These are phyloP conservation scores for Elmis aenea DNA, from an alignment of 2,888 invertebrate genomes.

Conservation along the genomic window DNA sequence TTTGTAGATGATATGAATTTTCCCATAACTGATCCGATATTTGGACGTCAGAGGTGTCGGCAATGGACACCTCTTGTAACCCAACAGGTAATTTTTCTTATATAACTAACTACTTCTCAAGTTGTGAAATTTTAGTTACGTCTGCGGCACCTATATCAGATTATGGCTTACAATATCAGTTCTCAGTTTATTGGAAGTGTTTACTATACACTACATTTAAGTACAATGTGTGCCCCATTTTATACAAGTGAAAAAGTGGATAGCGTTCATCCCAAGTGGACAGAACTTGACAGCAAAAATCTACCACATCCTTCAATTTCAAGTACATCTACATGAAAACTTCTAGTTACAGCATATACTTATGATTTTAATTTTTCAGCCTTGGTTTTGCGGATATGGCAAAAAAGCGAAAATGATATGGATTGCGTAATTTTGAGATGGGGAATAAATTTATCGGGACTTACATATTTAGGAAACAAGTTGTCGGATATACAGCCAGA, in stretches of 20 bases:
- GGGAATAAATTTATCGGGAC: constrained; percentile 80
- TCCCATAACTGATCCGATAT: constrained; percentile 45
- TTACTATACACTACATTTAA: constrained; percentile 76
- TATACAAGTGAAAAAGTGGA: constrained; percentile 75
- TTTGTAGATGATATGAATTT: constrained; percentile 41
- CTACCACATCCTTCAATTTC: constrained; percentile 49
- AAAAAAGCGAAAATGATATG: constrained; percentile 34
- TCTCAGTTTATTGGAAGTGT: constrained; percentile 52
- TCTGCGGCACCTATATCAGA: constrained; percentile 72
- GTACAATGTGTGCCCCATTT: constrained; percentile 76
- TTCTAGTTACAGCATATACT: neutral
- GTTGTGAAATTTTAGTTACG: constrained; percentile 65
- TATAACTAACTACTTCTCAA: too few species aligned
- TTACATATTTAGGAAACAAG: constrained; percentile 70
- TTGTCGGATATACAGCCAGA: constrained; percentile 60
- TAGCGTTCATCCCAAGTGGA: constrained; percentile 74
- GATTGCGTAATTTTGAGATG: constrained; percentile 70
- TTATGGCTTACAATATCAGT: constrained; percentile 60
- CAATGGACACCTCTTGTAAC: constrained; percentile 78
- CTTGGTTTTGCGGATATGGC: constrained; percentile 51
- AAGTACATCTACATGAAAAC: constrained; percentile 26
- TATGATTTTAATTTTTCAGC: constrained; percentile 4
- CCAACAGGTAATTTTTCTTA: constrained; percentile 82
- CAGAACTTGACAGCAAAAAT: constrained; percentile 66
- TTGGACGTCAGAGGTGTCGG: constrained; percentile 64